Base-by-base conservation (phyloP, 2,113 vertebrate species). In the chimpanzee (Pan troglodytes) region DNA sequence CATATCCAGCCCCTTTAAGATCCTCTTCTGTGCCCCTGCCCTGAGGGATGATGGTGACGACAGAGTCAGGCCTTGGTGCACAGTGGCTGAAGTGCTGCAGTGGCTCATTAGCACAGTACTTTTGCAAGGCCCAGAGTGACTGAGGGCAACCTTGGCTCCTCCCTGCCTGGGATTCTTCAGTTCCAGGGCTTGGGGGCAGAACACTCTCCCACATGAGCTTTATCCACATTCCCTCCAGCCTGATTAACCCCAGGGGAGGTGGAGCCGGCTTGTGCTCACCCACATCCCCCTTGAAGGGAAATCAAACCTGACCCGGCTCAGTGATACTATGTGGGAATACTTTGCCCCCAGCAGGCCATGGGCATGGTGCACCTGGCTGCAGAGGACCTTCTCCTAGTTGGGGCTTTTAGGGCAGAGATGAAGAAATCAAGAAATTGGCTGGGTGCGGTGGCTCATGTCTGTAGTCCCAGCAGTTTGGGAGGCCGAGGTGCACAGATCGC, bases 371-470 rank as follows among this genome's bases (percentile, higher is more conserved):
- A 4, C 4, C 50, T 32, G 2, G 79, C n/a, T 68, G 8, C 2
- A 1, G 64, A 67, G 72, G 23, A 27, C 61, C 0, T 0, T 30
- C 25, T 35, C 67, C n/a, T 68, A 0, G 27, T 2, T 3, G 23
- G 23, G 50, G 8, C 3, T 30, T 73, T 72, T n/a, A n/a, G 35
- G 38, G 11, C 40, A 67, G 38, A 57, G 14, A 40, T 13, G 32
- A 86, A 76, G 70, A 67, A 73, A 64, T 64, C 27, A 30, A 64
- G 61, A 64, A 64, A 61, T 61, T 12, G 5, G 27, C 61, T 64
- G 61, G 27, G 27, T 5, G 2, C 12, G 12, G 5, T 64, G 61
- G 27, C 27, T 30, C 61, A 30, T 30, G 12, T 25, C 61, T 64
- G 61, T 64, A 64, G 13, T 64, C 27, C 61, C 61, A 30, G 61